Conservation (phyloP, 2,797 vertebrate species). For the Arrhamphus sclerolepis region DNA sequence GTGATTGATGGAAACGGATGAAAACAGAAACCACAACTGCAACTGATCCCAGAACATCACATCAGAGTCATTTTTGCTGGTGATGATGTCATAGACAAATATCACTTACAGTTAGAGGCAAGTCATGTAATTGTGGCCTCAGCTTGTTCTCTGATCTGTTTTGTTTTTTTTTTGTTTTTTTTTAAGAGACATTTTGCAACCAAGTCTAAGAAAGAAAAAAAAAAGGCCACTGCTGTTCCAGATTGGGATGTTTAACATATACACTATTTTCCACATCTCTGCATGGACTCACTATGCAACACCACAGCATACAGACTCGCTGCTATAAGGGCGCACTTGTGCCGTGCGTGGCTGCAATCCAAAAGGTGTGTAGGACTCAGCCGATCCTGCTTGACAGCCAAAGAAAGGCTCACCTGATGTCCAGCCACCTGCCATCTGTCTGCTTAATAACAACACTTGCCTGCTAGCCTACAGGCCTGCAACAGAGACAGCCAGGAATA, state of each 20-base stretch:
- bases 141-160: not conserved
- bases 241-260: slow-evolving; percentile 7
- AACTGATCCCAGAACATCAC: not conserved
- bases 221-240: not conserved
- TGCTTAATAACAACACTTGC: slow-evolving; percentile 44
- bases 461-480: slow-evolving; percentile 14
- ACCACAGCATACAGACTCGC: slow-evolving; percentile 1
- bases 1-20: too few relatives aligned
- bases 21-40: not conserved
- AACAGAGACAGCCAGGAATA: slow-evolving; percentile 18
- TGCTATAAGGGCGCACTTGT: slow-evolving; percentile 9
- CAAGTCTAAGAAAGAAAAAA: not conserved
- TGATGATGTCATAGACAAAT: slow-evolving; percentile 10
- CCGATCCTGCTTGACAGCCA: slow-evolving; percentile 44
- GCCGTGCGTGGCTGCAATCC: slow-evolving; percentile 23
- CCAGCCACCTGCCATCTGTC: slow-evolving; percentile 67
- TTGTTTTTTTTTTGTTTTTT: too few relatives aligned
- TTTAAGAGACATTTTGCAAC: not conserved
- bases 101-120: slow-evolving; percentile 1
- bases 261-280: slow-evolving; percentile 1
- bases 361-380: slow-evolving; percentile 32
- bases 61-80: not conserved
- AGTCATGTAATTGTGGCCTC: slow-evolving; percentile 39
- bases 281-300: not conserved
- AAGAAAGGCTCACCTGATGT: slow-evolving; percentile 62